These are phyloP conservation scores for Mycteria americana DNA, from an alignment of 2,797 vertebrate species.

Conservation along the genomic window DNA sequence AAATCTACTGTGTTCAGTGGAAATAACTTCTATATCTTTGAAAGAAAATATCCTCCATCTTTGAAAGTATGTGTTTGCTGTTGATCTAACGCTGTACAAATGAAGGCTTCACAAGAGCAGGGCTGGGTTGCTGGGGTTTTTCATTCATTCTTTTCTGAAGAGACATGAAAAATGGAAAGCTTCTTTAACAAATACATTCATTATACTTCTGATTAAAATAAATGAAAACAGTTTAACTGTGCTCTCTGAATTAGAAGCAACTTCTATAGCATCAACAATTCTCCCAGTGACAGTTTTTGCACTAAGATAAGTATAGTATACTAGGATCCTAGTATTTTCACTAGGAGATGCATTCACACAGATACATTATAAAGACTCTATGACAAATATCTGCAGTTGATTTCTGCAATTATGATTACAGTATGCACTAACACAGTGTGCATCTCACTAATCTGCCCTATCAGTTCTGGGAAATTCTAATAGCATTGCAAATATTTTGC, in stretches of 20 bases:
- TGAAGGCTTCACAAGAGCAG: not conserved
- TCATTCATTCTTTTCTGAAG: not conserved
- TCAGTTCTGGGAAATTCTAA: not conserved
- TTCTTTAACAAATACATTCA: not conserved
- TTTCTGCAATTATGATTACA: not conserved
- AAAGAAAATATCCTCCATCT: not conserved
- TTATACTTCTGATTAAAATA: not conserved
- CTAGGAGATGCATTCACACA: not conserved
- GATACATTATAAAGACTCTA: not conserved
- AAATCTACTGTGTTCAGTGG: constrained; percentile 10
- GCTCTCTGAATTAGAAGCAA: constrained; percentile 30
- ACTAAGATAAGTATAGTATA: not conserved
- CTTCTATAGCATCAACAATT: not conserved
- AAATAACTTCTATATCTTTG: not conserved
- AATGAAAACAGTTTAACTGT: not conserved
- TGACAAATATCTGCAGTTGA: not conserved
- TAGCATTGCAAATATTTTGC: not conserved
- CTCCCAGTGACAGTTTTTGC: not conserved
- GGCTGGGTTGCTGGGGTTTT: not conserved
- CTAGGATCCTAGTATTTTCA: not conserved
- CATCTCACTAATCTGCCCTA: not conserved
- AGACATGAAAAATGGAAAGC: not conserved
- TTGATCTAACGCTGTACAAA: constrained; percentile 16
- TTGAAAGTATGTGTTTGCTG: not conserved
- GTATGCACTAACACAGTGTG: not conserved